Evolutionary conservation across 1,140 invertebrate species (phyloP).

Genomic region (Calliopsis andreniformis): DNA sequence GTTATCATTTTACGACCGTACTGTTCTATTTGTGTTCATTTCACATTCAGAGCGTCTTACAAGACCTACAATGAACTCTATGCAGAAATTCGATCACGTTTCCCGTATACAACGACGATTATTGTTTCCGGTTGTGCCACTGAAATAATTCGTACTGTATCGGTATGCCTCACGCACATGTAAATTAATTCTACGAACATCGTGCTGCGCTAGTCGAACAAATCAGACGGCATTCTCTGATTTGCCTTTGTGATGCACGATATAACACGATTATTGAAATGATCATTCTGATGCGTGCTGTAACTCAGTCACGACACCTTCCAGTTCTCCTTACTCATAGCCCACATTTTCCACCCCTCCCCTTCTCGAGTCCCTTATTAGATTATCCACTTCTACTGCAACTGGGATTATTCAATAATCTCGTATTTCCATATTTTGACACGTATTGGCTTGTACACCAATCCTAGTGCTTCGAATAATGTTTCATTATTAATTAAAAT

Average conservation of each 20-base stretch:
- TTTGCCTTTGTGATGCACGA: slow-evolving; percentile 32
- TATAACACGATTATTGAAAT: background rate
- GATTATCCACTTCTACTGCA: too few relatives aligned
- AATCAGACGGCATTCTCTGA: slow-evolving; percentile 51
- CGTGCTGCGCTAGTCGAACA: slow-evolving; percentile 17
- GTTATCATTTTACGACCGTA: too few relatives aligned
- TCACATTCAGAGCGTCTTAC: background rate
- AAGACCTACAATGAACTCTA: background rate
- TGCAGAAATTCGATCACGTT: background rate
- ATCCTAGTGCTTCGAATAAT: too few relatives aligned
- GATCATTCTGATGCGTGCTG: background rate
- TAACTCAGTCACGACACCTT: background rate
- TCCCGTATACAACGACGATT: background rate
- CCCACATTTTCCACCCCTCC: background rate
- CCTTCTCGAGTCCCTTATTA: too few relatives aligned
- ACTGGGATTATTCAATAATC: too few relatives aligned
- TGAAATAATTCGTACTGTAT: slow-evolving; percentile 40
- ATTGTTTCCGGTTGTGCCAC: slow-evolving; percentile 27
- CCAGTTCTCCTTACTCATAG: too few relatives aligned
- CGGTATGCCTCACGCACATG: slow-evolving; percentile 51
- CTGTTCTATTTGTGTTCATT: background rate
- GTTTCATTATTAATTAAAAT: too few relatives aligned
- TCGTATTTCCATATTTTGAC: too few relatives aligned
- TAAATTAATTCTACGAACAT: slow-evolving; percentile 50
- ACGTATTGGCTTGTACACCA: too few relatives aligned